Evolutionary conservation across 2,888 invertebrate species (phyloP), one percentile per base, ranked within the genome.

Genomic region (Aromia moschata): DNA sequence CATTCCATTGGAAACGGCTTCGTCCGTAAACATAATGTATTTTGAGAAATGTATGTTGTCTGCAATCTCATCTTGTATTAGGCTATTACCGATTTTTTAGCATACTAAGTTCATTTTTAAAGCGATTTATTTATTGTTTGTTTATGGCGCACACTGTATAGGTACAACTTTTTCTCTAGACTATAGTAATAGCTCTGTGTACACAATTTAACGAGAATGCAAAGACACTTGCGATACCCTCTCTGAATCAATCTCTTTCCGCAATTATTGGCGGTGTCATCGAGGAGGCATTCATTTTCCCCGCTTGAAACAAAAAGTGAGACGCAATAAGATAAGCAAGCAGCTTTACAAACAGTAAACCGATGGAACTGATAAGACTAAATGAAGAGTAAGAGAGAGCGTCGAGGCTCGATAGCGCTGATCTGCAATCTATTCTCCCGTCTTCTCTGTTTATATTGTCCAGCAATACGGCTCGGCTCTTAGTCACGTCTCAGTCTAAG

Each of bases 401-500:
- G 44, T 33, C 30, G 36, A 17, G 18, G 47, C 12, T 14, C n/a
- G 47, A 47, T 47, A 16, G 47, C 20, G 47, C 47, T 53, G 25
- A 47, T 45, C 62, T 55, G 58, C 51, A 51, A 53, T 56, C 51
- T 58, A 40, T 46, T 47, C 37, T 40, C 46, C 56, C 25, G 46
- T 47, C 58, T 56, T 47, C 40, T 63, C 54, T 41, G 63, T 53
- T 63, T 67, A 68, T 68, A 65, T 45, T 11, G 17, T 25, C 49
- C 44, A 41, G 53, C 56, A 46, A 65, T 65, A 63, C 38, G 44
- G 52, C 59, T 58, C 58, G 7, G 53, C 53, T 64, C 64, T 53
- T 62, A 60, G 69, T 71, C 72, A 71, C 70, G 70, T 71, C 62
- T 55, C 45, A 46, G 41, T 59, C 56, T 67, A 64, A 70, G 69